Evolutionary conservation across 2,113 vertebrate species (phyloP).

Genomic region (Eubucco bourcierii): DNA sequence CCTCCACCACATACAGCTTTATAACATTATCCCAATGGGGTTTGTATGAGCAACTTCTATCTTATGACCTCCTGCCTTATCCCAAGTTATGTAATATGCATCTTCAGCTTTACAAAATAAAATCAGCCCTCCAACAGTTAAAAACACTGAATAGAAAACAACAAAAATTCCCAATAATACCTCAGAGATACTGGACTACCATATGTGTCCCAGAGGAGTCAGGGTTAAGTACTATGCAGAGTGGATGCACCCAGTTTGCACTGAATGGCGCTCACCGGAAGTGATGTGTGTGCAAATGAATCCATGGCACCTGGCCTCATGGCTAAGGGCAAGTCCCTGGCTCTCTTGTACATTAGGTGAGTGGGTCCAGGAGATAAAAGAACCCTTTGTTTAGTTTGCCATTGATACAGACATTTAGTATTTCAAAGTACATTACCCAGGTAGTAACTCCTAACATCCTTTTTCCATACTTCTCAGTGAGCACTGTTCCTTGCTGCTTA

Average conservation of each 20-base stretch:
- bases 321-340: neutral
- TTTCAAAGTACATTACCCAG: neutral
- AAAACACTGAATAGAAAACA: neutral
- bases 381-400: neutral
- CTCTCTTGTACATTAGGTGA: neutral
- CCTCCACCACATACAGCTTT: neutral
- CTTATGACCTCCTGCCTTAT: neutral
- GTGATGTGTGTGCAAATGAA: neutral
- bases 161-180: neutral
- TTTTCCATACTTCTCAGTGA: neutral
- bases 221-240: neutral
- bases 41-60: neutral
- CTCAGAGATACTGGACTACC: neutral
- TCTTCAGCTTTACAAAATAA: neutral
- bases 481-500: neutral
- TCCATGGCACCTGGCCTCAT: neutral
- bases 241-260: neutral
- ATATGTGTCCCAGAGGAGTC: neutral
- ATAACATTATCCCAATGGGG: neutral
- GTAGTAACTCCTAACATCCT: neutral
- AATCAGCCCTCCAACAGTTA: neutral
- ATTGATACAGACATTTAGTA: neutral
- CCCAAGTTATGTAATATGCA: neutral
- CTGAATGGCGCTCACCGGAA: neutral
- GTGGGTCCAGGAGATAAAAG: neutral